phyloP scores from a whole-genome alignment of 2,888 invertebrate genomes.

The Acholoe squamosa region DNA sequence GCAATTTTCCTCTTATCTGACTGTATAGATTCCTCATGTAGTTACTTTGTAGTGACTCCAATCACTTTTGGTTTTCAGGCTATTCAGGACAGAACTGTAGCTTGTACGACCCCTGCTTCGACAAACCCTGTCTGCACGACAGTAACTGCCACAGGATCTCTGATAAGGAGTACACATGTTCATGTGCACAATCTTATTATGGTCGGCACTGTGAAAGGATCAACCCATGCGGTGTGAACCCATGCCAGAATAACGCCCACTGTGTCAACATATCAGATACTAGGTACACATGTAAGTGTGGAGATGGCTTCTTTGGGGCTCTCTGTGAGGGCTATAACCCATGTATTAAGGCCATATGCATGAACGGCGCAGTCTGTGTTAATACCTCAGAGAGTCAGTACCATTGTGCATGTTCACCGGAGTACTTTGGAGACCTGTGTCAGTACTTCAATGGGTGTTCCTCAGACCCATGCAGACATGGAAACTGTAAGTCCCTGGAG shows the following conservation, averaged over 20 bases:
- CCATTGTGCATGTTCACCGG: slow-evolving; percentile 66
- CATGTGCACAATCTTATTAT: slow-evolving; percentile 66
- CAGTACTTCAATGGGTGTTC: slow-evolving; percentile 65
- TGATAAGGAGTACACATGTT: slow-evolving; percentile 63
- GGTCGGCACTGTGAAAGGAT: slow-evolving; percentile 68
- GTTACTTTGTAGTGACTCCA: slow-evolving; percentile 21
- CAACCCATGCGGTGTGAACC: slow-evolving; percentile 66
- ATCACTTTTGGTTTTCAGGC: slow-evolving; percentile 64
- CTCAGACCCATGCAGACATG: slow-evolving; percentile 56
- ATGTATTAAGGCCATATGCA: slow-evolving; percentile 65
- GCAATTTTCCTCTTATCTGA: too few species aligned
- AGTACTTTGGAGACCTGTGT: slow-evolving; percentile 67
- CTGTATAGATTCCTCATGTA: not conserved
- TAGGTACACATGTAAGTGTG: slow-evolving; percentile 69
- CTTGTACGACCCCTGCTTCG: slow-evolving; percentile 68
- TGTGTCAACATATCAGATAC: slow-evolving; percentile 66
- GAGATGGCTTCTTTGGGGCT: slow-evolving; percentile 67
- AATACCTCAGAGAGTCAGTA: slow-evolving; percentile 63
- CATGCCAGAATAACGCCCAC: slow-evolving; percentile 67
- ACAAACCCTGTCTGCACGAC: slow-evolving; percentile 69
- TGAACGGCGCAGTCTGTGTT: slow-evolving; percentile 65
- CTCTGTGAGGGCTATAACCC: slow-evolving; percentile 69
- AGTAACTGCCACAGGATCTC: slow-evolving; percentile 68
- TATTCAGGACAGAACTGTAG: slow-evolving; percentile 69
- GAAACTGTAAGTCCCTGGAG: slow-evolving; percentile 38